Evolutionary conservation across 2,113 vertebrate genomes (phyloP).

Genomic region (Silurus glanis): DNA sequence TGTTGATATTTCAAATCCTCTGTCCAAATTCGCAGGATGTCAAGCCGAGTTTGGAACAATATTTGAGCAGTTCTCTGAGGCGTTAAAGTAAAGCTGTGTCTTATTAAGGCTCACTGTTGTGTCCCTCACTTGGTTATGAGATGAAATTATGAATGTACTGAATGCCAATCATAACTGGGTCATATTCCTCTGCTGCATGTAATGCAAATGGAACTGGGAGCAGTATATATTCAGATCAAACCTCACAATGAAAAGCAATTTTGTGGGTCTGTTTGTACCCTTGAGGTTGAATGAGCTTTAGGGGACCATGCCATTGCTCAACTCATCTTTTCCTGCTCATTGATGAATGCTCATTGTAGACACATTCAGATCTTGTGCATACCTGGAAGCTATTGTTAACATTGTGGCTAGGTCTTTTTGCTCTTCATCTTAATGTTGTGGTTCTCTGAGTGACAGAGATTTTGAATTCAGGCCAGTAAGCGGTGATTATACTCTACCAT

Average conservation of each 20-base stretch:
- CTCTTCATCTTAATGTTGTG: not conserved
- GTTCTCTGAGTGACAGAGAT: constrained; percentile 34
- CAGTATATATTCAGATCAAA: not conserved
- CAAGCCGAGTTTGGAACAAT: constrained; percentile 37
- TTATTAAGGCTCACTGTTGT: constrained; percentile 36
- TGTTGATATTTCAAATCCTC: constrained; percentile 40
- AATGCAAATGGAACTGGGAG: constrained; percentile 2
- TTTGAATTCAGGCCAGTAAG: constrained; percentile 41
- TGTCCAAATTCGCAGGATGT: constrained; percentile 39
- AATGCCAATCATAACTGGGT: constrained; percentile 19
- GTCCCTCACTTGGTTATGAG: constrained; percentile 38
- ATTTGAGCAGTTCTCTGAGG: constrained; percentile 44
- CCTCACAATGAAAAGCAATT: constrained; percentile 13
- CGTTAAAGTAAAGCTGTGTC: constrained; percentile 38
- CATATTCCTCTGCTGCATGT: constrained; percentile 24
- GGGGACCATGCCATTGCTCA: not conserved
- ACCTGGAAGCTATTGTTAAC: constrained; percentile 5
- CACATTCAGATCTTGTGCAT: not conserved
- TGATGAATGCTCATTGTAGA: not conserved
- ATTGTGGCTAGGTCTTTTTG: not conserved
- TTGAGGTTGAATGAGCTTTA: not conserved
- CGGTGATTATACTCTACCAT: constrained; percentile 39
- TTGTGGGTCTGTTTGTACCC: not conserved
- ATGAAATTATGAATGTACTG: constrained; percentile 27
- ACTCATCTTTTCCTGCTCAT: not conserved